A percentile compares a stretch with the other conserved stretches of the same genome.
Evolutionary conservation across 2,888 invertebrate species (phyloP).

Genomic region (Spatulosminthurus flaviceps): DNA sequence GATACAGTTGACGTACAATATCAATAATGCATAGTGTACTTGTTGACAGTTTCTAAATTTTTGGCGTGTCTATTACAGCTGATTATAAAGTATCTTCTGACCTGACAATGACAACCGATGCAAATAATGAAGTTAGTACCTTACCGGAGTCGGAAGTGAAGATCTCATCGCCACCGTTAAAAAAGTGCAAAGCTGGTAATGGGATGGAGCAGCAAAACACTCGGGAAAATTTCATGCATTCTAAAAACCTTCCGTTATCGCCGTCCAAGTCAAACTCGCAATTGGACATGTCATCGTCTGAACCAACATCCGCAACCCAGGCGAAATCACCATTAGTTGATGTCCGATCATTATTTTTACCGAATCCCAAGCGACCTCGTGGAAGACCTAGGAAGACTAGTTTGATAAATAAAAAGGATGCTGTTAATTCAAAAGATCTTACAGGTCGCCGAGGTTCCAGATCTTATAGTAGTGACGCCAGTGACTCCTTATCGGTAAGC

Average conservation of each 20-base stretch:
- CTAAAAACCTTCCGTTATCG: background rate
- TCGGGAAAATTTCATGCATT: background rate
- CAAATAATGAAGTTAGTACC: conserved; percentile 11
- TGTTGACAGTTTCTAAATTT: background rate
- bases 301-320: background rate
- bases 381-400: conserved; percentile 33
- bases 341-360: conserved; percentile 7
- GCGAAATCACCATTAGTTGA: conserved; percentile 6
- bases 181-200: conserved; percentile 16
- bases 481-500: background rate
- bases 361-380: conserved; percentile 25
- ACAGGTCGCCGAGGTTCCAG: background rate
- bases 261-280: conserved; percentile 4
- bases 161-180: conserved; percentile 18
- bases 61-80: background rate
- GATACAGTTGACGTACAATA: too few relatives aligned
- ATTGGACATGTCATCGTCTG: background rate
- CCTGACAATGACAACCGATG: background rate
- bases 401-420: background rate
- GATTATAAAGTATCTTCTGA: background rate
- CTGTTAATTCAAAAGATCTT: background rate
- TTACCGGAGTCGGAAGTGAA: background rate
- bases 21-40: background rate
- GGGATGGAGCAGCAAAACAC: background rate
- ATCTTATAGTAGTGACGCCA: background rate